A percentile compares a stretch with the other conserved stretches of the same genome.
Evolutionary conservation across 2,113 vertebrate species (phyloP).

Genomic region (Paralichthys olivaceus): DNA sequence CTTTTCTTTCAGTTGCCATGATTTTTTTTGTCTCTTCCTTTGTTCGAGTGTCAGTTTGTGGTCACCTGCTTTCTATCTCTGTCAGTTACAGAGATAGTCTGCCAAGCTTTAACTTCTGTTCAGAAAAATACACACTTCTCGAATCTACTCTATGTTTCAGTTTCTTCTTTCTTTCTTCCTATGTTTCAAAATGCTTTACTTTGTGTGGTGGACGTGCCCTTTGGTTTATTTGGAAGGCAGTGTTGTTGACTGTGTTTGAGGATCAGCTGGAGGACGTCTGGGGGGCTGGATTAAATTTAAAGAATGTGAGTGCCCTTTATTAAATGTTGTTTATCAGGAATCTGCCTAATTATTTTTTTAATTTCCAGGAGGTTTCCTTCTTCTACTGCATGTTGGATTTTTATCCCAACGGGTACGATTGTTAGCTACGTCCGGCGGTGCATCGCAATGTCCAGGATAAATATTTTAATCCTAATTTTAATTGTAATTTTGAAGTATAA

Average conservation of each 20-base stretch:
- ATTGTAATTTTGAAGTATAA: no score
- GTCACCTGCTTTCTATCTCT: not conserved
- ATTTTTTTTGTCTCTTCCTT: not conserved
- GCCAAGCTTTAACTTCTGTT: not conserved
- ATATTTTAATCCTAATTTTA: no score
- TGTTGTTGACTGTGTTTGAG: not conserved
- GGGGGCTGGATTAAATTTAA: no score
- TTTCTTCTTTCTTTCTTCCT: constrained; percentile 1
- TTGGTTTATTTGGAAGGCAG: not conserved
- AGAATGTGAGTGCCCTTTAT: no score
- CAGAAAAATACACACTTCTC: not conserved
- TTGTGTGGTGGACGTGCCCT: not conserved
- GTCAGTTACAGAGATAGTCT: not conserved
- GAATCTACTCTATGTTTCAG: not conserved
- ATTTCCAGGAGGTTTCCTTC: no score
- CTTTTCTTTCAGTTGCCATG: not conserved
- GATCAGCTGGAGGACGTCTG: not conserved
- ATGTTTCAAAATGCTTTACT: not conserved
- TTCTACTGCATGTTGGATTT: no score
- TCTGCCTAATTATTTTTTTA: no score
- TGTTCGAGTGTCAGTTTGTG: not conserved
- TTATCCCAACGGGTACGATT: no score
- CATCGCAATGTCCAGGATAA: no score
- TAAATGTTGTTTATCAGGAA: no score
- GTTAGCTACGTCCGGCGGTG: no score